Evolutionary conservation across 2,888 invertebrate species (phyloP), one percentile per base, ranked within the genome.

Genomic region (Melanargia galathea): DNA sequence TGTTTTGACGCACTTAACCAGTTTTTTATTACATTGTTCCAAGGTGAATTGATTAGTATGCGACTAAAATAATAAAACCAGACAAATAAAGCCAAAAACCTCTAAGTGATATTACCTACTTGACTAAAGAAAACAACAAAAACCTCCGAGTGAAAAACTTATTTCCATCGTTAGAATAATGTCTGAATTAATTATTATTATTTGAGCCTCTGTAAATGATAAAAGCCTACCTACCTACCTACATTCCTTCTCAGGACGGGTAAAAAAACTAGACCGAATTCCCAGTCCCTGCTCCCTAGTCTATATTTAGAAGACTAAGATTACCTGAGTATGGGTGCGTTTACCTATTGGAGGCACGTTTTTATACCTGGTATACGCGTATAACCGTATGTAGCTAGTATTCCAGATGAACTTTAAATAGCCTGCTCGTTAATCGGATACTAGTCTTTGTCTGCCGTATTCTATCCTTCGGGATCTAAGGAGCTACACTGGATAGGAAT

Each of bases 341-440:
- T 78, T 78, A 79, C 78, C 79, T 70, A 72, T 71, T 62, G 62
- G 70, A 58, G 64, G 70, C 72, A 63, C 67, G 72, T 79, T 80
- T 78, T 78, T 79, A 71, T 72, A 66, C 72, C 70, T 71, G 73
- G 74, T 71, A n/a, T n/a, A 62, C 72, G 71, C 72, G 58, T 72
- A 46, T 46, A 46, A 20, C 11, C 22, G 10, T 22, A 22, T 20
- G 20, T 20, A 46, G 74, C n/a, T 76, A 71, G 73, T 72, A 73
- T 73, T 71, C 70, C 71, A 70, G 72, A 72, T 74, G 70, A 70
- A 70, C 77, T 76, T 73, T 74, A 77, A 75, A 76, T 79, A 79
- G 76, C 75, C 61, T 67, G 63, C 72, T 75, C 76, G 77, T 77
- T 78, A 78, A 70, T 66, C 64, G 68, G 71, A 72, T 76, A 78